Base-by-base conservation (phyloP, 2,888 invertebrate genomes). In the Erebia ligea region DNA sequence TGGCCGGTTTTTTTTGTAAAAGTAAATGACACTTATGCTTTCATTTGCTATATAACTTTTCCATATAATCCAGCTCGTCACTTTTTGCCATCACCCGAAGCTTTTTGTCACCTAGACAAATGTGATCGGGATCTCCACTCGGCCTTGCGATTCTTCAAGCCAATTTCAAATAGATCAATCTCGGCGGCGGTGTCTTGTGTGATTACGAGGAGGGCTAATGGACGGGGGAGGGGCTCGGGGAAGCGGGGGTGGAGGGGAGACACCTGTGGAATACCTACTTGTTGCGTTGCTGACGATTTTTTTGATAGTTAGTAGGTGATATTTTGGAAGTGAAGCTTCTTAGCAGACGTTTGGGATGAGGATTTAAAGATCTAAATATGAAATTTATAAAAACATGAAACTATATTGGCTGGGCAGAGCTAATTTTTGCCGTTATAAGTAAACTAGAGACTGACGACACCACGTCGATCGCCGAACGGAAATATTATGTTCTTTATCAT, bases 101-200 rank as follows among this genome's bases (percentile, higher is more conserved):
- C 48, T 17, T 66, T 56, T 57, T 56, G 68, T 63, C 68, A 68
- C 61, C 56, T 52, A 70, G 73, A 74, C 74, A 74, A 74, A 74
- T 72, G 72, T 70, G 54, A 34, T 50, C 34, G 58, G 34, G 68
- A 66, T 66, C 70, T 70, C 61, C 34, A 56, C 48, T 34, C 58
- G 42, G 50, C 42, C 62, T 48, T 9, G 63, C 65, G 69, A 65
- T 69, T 65, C 65, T 69, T 69, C 69, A 67, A 70, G 69, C 67
- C 71, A 74, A 68, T 76, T 80, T 77, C 75, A 77, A 78, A 78
- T 78, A 84, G 84, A 88, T 88, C 87, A 89, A 87, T 88, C 86
- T 80, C 78, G 73, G 59, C 78, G 71, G 75, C 73, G 77, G 74
- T 85, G 87, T 88, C 87, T 84, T 79, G 79, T 81, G 84, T 86